These are phyloP conservation scores for Narcine bancroftii DNA, from an alignment of 2,113 vertebrate species.

Conservation along the genomic window DNA sequence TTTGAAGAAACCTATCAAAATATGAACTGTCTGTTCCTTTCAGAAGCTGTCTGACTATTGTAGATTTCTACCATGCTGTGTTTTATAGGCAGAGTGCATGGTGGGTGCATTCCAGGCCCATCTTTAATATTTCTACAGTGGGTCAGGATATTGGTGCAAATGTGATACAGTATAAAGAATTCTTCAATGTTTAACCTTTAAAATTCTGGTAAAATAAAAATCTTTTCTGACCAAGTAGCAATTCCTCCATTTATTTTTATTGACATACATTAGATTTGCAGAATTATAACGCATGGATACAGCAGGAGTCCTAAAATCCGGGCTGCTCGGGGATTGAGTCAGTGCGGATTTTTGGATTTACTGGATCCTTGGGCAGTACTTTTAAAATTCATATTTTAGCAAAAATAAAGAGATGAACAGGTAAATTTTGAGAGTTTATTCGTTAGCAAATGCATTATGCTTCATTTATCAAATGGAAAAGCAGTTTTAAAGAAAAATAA, in stretches of 20 bases:
- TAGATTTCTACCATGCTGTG: background rate
- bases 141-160: background rate
- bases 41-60: background rate
- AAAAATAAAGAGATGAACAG: no score
- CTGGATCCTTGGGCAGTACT: no score
- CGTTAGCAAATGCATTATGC: no score
- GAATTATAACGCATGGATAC: background rate
- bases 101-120: background rate
- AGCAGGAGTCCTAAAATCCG: no score
- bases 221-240: background rate
- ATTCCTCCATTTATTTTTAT: background rate
- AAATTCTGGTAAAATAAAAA: background rate
- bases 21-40: background rate
- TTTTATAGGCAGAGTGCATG: background rate
- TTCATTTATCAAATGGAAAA: no score
- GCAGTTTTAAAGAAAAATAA: no score
- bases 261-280: background rate
- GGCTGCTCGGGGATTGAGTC: no score
- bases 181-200: background rate
- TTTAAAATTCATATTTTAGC: no score
- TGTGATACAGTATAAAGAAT: background rate
- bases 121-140: background rate
- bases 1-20: background rate
- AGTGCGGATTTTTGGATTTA: no score
- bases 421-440: no score